phyloP scores from a whole-genome alignment of 2,113 vertebrate genomes.

The Chloroceryle aenea region DNA sequence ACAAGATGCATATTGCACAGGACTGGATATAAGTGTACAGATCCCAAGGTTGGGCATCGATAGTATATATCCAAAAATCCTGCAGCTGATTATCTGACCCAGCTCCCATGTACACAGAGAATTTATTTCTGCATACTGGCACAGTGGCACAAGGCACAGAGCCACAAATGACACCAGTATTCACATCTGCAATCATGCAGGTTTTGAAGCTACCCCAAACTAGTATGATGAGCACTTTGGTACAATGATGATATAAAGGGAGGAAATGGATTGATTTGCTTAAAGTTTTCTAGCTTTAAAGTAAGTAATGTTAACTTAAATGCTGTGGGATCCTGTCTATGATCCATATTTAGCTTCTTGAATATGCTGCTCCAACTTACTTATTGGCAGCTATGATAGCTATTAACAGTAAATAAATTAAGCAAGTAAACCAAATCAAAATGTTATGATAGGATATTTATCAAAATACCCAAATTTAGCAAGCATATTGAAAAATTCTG shows the following conservation, averaged over 20 bases:
- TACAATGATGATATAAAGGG: neutral
- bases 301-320: neutral
- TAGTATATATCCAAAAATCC: neutral
- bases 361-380: neutral
- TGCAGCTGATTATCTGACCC: neutral
- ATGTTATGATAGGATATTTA: neutral
- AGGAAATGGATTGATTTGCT: neutral
- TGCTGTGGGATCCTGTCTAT: neutral
- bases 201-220: neutral
- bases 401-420: neutral
- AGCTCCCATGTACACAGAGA: neutral
- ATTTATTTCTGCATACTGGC: neutral
- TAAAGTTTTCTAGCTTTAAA: neutral
- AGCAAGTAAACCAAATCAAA: neutral
- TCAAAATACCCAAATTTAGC: neutral
- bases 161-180: neutral
- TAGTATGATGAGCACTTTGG: neutral
- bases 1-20: neutral
- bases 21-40: neutral
- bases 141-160: neutral
- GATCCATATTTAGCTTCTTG: neutral
- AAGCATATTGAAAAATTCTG: neutral
- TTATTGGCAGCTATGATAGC: neutral
- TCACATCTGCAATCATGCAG: neutral
- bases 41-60: fast-evolving